phyloP scores from a whole-genome alignment of 2,888 invertebrate species.

The Andricus curvator region DNA sequence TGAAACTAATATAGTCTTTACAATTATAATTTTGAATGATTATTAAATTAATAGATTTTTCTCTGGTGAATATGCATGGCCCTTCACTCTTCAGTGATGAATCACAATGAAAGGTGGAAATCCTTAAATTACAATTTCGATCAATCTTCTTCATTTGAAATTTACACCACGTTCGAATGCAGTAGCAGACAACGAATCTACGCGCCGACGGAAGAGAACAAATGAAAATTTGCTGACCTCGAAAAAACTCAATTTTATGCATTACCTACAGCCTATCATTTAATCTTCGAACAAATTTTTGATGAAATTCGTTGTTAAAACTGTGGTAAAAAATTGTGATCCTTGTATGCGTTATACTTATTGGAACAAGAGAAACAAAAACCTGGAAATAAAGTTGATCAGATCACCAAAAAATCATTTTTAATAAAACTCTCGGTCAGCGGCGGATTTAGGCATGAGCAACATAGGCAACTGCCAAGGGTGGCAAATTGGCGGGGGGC shows the following conservation, averaged over 20 bases:
- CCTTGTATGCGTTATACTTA: neutral
- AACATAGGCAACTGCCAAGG: no score
- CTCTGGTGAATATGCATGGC: neutral
- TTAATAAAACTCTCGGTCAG: no score
- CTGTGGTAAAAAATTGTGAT: neutral
- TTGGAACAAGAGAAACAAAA: no score
- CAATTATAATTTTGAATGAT: neutral
- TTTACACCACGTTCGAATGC: conserved; percentile 53
- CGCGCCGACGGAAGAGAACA: conserved; percentile 55
- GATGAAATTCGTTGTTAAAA: conserved; percentile 17
- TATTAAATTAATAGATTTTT: neutral
- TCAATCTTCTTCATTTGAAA: conserved; percentile 55
- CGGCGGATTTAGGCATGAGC: no score
- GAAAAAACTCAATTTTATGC: conserved; percentile 40
- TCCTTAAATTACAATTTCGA: conserved; percentile 56
- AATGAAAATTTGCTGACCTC: conserved; percentile 55
- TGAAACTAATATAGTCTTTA: no score
- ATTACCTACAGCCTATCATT: neutral
- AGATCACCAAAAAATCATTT: no score
- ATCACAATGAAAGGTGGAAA: conserved; percentile 29
- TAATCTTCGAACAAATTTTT: no score
- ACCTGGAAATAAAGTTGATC: no score
- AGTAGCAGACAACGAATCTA: conserved; percentile 46
- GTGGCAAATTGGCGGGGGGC: no score
- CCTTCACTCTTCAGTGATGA: conserved; percentile 4